Base-by-base conservation (phyloP, 1,140 invertebrate species). In the Hypothenemus hampei region DNA sequence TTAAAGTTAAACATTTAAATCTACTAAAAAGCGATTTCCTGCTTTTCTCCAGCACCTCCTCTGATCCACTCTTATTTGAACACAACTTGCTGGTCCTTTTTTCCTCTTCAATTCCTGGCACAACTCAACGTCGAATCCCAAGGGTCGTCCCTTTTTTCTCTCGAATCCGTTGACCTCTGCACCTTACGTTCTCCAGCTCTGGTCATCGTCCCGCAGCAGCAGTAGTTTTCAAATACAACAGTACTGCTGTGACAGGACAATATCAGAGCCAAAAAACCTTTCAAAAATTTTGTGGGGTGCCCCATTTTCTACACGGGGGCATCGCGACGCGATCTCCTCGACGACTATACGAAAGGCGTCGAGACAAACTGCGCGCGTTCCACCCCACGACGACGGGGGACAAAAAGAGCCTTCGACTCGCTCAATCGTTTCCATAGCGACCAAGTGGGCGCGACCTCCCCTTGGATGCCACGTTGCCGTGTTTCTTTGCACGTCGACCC, bases 171-270 rank as follows among this genome's bases (percentile, higher is more conserved):
- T n/a, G n/a, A n/a, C n/a, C n/a, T n/a, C n/a, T n/a, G n/a, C n/a
- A n/a, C n/a, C n/a, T n/a, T n/a, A 37, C 6, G 18, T 3, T 26
- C 44, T 49, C 64, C 73, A 66, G 72, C 75, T 76, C 69, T 81
- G 83, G 78, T 79, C 77, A 88, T 91, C n/a, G 87, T 88, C 87
- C 87, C 80, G 85, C 77, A 78, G 80, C 85, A 90, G 86, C 87
- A 89, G 87, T 90, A 89, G 77, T 73, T 72, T n/a, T n/a, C n/a
- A n/a, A n/a, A n/a, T 73, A 69, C 71, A 72, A 72, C 76, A 79
- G 80, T 90, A 91, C 87, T 91, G 87, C 87, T 91, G 87, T 91
- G 87, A 89, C 87, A 89, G 85, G 87, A 91, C 87, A 91, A 91
- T 91, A 91, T 90, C 81, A 84, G 76, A 79, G 83, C 75, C 72